phyloP scores from a whole-genome alignment of 2,888 invertebrate genomes.

The Drosophila longiperda region DNA sequence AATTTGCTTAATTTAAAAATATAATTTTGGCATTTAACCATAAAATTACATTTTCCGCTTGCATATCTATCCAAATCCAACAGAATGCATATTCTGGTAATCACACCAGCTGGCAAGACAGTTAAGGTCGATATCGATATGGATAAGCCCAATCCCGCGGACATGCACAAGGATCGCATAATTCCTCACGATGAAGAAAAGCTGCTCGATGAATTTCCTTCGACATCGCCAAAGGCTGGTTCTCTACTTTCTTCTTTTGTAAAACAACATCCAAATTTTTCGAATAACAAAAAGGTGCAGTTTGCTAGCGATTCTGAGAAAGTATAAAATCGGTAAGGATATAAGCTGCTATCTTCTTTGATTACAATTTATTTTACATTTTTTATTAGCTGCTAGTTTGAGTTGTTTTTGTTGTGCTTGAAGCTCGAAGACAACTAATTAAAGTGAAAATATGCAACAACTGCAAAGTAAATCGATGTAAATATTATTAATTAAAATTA shows the following conservation, averaged over 20 bases:
- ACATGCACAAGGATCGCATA: not conserved
- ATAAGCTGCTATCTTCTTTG: not conserved
- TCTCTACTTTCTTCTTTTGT: not conserved
- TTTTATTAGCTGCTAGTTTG: not conserved
- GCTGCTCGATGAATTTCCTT: slow-evolving; percentile 7
- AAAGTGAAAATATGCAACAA: not conserved
- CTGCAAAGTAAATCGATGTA: not conserved
- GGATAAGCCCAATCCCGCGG: slow-evolving; percentile 33
- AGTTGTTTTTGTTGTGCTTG: slow-evolving; percentile 2
- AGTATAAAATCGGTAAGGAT: not conserved
- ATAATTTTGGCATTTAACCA: slow-evolving; percentile 42
- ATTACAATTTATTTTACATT: not conserved
- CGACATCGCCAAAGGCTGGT: slow-evolving; percentile 1
- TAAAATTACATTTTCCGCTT: slow-evolving; percentile 48
- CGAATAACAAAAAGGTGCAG: not conserved
- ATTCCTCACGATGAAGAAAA: not conserved
- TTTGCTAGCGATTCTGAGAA: not conserved
- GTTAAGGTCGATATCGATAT: slow-evolving; percentile 43
- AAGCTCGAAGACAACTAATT: not conserved
- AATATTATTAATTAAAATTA: not conserved
- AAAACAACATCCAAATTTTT: not conserved
- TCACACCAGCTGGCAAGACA: slow-evolving; percentile 58
- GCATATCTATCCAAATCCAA: not conserved
- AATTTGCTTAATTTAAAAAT: slow-evolving; percentile 27
- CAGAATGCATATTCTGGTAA: slow-evolving; percentile 62